phyloP scores from a whole-genome alignment of 2,113 vertebrate genomes.

The Thryonomys swinderianus region DNA sequence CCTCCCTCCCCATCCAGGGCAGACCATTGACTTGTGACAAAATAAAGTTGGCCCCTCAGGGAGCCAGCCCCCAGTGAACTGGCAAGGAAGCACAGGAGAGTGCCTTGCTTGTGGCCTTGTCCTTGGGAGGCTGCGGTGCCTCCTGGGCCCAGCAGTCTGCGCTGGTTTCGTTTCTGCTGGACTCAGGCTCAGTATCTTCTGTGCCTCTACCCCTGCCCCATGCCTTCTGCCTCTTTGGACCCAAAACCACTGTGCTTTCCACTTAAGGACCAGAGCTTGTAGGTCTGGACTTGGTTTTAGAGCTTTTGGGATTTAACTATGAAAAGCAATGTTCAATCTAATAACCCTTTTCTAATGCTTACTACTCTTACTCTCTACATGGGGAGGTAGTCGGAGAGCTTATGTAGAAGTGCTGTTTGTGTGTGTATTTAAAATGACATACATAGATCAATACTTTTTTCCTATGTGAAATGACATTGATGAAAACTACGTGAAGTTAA shows the following conservation, averaged over 20 bases:
- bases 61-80: rapidly evolving
- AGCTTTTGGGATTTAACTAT: neutral
- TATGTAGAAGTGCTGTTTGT: neutral
- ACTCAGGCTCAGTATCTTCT: rapidly evolving
- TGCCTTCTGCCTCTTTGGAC: too few species aligned
- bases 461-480: neutral
- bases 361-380: neutral
- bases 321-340: rapidly evolving
- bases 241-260: rapidly evolving
- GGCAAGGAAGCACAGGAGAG: rapidly evolving
- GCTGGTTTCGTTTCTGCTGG: neutral
- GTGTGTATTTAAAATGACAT: neutral
- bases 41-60: neutral
- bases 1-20: neutral
- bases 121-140: rapidly evolving
- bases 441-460: neutral
- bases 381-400: neutral
- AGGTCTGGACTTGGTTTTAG: rapidly evolving
- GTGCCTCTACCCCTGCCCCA: rapidly evolving
- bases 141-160: rapidly evolving
- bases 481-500: neutral
- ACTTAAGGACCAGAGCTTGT: neutral
- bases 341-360: neutral
- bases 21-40: too few species aligned
- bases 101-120: rapidly evolving